Conservation (phyloP, 2,888 invertebrate genomes). For the Meta bourneti region DNA sequence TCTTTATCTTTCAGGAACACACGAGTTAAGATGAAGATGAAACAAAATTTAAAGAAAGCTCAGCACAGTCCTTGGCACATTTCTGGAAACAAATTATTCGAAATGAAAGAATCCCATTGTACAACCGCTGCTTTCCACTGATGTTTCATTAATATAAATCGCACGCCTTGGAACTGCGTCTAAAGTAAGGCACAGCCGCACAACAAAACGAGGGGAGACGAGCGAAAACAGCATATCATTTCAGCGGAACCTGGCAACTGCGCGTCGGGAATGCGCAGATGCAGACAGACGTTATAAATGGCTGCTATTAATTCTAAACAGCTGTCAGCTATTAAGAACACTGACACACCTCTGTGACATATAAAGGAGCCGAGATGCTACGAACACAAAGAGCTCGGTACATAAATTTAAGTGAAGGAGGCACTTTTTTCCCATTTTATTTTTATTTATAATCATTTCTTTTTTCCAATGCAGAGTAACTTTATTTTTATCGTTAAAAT, state of each 20-base stretch:
- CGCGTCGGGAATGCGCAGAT: conserved; percentile 71
- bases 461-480: conserved; percentile 32
- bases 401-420: conserved; percentile 75
- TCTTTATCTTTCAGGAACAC: too few species aligned
- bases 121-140: conserved; percentile 41
- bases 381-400: conserved; percentile 72
- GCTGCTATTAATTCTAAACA: conserved; percentile 73
- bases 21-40: too few species aligned
- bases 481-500: conserved; percentile 73
- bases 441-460: conserved; percentile 21
- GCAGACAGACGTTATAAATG: conserved; percentile 74
- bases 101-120: conserved; percentile 69
- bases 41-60: conserved; percentile 25
- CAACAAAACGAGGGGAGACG: conserved; percentile 60
- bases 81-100: conserved; percentile 65
- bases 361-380: conserved; percentile 72
- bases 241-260: conserved; percentile 74
- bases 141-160: conserved; percentile 74
- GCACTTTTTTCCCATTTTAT: conserved; percentile 20
- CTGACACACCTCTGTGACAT: conserved; percentile 75
- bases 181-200: conserved; percentile 32
- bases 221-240: conserved; percentile 58
- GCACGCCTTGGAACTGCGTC: conserved; percentile 29
- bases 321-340: conserved; percentile 76
- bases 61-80: conserved; percentile 57